These are phyloP conservation scores for Lagria hirta DNA, from an alignment of 2,888 invertebrate species.

Conservation along the genomic window DNA sequence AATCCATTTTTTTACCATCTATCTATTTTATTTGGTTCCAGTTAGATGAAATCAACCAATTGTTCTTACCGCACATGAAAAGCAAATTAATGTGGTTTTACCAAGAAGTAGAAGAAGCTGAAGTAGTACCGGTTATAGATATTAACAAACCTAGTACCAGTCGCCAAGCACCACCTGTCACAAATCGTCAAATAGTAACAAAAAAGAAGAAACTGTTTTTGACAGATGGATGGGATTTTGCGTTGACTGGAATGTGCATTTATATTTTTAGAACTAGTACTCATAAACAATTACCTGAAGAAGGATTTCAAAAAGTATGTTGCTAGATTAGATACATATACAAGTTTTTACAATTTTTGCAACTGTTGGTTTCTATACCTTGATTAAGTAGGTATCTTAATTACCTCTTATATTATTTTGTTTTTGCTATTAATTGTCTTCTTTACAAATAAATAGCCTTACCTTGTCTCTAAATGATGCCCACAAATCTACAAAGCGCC, in stretches of 20 bases:
- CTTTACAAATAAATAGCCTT: no score
- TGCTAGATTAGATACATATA: no score
- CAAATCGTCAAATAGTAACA: slow-evolving; percentile 50
- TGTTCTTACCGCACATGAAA: slow-evolving; percentile 82
- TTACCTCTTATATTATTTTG: no score
- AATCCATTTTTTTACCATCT: no score
- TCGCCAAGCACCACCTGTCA: slow-evolving; percentile 43
- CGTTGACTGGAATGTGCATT: slow-evolving; percentile 79
- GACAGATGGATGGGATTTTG: slow-evolving; percentile 81
- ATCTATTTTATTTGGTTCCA: no score
- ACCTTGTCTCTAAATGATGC: no score
- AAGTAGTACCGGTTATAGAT: slow-evolving; percentile 44
- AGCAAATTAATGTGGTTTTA: slow-evolving; percentile 87
- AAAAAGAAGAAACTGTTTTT: slow-evolving; percentile 77
- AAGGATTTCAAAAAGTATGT: slow-evolving; percentile 83
- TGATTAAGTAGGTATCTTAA: no score
- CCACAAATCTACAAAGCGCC: no score
- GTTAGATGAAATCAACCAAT: slow-evolving; percentile 85
- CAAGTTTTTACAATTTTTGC: slow-evolving; percentile 2
- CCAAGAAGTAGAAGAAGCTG: slow-evolving; percentile 78
- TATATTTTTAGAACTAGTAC: slow-evolving; percentile 84
- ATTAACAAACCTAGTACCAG: slow-evolving; percentile 44
- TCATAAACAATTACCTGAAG: slow-evolving; percentile 83
- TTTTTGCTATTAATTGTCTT: no score
- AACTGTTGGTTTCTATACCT: no score